Evolutionary conservation across 2,113 vertebrate genomes (phyloP), one percentile per base, ranked within the genome.

Genomic region (Halcyon malimbica): DNA sequence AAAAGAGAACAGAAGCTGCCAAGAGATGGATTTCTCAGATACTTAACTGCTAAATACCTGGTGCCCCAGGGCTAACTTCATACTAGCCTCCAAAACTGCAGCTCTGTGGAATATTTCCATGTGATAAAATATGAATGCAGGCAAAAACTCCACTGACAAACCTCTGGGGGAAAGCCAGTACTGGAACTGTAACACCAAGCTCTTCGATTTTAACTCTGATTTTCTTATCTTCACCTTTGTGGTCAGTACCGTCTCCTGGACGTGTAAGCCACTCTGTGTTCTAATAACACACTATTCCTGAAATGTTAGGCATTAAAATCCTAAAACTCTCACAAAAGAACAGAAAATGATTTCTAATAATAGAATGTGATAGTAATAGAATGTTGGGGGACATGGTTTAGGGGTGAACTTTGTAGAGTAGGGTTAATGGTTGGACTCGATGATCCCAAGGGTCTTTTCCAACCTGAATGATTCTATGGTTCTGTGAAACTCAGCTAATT

Each of bases 1-100:
- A 97, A 74, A 23, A 92, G 70, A 95, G 63, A 82, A 91, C 88
- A 80, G 65, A 93, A 95, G 85, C 68, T 83, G 71, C 80, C 73
- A 96, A 74, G 78, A 96, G 68, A 84, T 92, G 0, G 91, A 91
- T 88, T 94, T 93, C 60, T 71, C 92, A 70, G 64, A 75, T 93
- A 70, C 96, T 96, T 83, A 50, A 91, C 62, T 44, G 63, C 71
- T 78, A 74, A 92, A 89, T 71, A 83, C 74, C 87, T 93, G 89
- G n/a, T 94, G 83, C 59, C 87, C 50, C 42, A 65, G 44, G 76
- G 84, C 64, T 96, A 80, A 91, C 75, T 64, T 56, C 63, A 11
- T 48, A 48, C 26, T 76, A 76, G 88, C 39, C 68, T 93, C 77
- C 81, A 94, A 65, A 93, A 64, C 16, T 64, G 46, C 11, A 85